Percentiles rank a stretch among this genome's conserved stretches.
Evolutionary conservation across 2,797 vertebrate genomes (phyloP).

Genomic region (Hippocampus kuda): DNA sequence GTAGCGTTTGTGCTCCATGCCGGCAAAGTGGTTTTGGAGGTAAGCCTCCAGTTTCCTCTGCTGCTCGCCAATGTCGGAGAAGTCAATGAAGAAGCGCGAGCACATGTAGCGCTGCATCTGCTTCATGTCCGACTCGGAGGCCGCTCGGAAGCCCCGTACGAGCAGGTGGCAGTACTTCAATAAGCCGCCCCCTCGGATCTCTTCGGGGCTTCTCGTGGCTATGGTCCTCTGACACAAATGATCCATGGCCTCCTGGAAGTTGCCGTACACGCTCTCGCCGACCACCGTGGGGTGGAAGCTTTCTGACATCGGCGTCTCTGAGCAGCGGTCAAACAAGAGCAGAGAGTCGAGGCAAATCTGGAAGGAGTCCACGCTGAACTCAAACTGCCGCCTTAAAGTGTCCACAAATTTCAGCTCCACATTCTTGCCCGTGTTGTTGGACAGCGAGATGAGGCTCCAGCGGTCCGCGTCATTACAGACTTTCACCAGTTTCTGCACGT

Average conservation of each 20-base stretch:
- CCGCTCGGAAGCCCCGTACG: conserved; percentile 79
- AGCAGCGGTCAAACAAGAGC: conserved; percentile 85
- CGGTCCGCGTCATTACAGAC: conserved; percentile 89
- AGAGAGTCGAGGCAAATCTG: conserved; percentile 91
- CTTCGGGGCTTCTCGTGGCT: conserved; percentile 85
- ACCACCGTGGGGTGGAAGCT: conserved; percentile 88
- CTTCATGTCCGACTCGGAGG: conserved; percentile 78
- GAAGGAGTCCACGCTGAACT: conserved; percentile 96
- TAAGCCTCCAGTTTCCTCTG: conserved; percentile 87
- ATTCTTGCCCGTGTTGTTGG: conserved; percentile 95
- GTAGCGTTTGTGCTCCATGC: conserved; percentile 87
- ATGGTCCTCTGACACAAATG: conserved; percentile 82
- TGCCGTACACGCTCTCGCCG: conserved; percentile 89
- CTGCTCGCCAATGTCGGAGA: conserved; percentile 85
- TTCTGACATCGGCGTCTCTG: conserved; percentile 84
- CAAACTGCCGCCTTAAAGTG: conserved; percentile 86
- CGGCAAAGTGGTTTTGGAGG: conserved; percentile 89
- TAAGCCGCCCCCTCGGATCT: conserved; percentile 89
- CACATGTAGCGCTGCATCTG: conserved; percentile 95
- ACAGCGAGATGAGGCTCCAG: conserved; percentile 96
- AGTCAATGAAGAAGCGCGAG: conserved; percentile 97
- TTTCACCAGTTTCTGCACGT: conserved; percentile 95
- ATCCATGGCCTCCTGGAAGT: conserved; percentile 83
- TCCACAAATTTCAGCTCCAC: conserved; percentile 97
- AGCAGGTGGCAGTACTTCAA: conserved; percentile 94